These are phyloP conservation scores for Cygnus atratus DNA, from an alignment of 2,113 vertebrate genomes.

Conservation along the genomic window DNA sequence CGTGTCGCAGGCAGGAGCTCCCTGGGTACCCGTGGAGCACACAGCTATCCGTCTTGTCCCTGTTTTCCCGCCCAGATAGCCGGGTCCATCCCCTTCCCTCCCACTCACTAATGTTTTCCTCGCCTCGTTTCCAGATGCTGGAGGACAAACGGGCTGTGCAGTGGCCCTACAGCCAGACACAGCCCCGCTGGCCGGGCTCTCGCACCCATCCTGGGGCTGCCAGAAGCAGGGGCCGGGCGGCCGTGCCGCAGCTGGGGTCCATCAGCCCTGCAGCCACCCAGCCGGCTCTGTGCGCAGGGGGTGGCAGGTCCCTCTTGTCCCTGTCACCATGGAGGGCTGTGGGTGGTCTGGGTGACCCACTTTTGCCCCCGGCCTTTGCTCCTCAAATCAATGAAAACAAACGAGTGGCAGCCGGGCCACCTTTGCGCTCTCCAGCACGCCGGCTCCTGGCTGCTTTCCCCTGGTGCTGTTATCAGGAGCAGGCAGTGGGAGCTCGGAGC, in stretches of 20 bases:
- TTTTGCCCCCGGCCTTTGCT: constrained; percentile 20
- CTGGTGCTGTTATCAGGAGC: neutral
- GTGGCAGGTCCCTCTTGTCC: neutral
- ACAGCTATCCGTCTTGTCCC: neutral
- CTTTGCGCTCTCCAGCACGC: rapidly evolving
- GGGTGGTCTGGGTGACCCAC: constrained; percentile 7
- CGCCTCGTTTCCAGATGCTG: neutral
- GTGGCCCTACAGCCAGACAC: neutral
- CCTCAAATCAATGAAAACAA: constrained; percentile 4
- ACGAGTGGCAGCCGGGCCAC: neutral
- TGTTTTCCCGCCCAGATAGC: neutral
- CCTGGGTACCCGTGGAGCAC: neutral
- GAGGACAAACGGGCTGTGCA: neutral
- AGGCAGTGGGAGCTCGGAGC: rapidly evolving
- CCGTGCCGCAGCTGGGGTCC: neutral
- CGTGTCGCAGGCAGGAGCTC: neutral
- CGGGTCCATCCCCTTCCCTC: neutral
- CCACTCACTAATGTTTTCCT: neutral
- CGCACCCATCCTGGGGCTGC: neutral
- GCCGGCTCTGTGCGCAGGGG: neutral
- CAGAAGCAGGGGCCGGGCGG: neutral
- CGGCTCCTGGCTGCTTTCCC: neutral
- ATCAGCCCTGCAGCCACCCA: neutral
- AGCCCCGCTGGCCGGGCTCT: neutral
- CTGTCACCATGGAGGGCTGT: neutral